Percentiles rank a stretch among this genome's conserved stretches.
Conservation (phyloP, 2,113 vertebrate genomes). For the Calcarius ornatus region DNA sequence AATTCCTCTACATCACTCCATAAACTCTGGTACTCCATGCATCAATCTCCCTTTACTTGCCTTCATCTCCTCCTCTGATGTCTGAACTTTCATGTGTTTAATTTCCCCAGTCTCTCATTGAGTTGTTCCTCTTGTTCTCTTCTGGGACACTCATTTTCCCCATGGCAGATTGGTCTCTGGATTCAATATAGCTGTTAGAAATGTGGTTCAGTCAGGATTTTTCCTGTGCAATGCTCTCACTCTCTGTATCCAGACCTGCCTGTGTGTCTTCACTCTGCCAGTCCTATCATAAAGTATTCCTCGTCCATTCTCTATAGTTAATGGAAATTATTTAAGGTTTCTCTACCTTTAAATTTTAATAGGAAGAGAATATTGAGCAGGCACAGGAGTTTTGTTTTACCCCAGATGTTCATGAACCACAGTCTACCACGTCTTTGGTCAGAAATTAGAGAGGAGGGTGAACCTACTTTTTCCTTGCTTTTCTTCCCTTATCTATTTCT, state of each 20-base stretch:
- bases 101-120: fast-evolving
- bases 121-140: background rate
- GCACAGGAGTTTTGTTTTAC: background rate
- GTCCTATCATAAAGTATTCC: background rate
- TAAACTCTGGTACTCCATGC: background rate
- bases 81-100: background rate
- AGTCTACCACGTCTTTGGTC: background rate
- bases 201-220: background rate
- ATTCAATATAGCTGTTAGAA: background rate
- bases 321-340: background rate
- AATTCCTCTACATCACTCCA: background rate
- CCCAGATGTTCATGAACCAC: background rate
- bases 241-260: background rate
- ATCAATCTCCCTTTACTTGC: background rate
- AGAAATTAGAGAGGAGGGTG: background rate
- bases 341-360: background rate
- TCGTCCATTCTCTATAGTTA: background rate
- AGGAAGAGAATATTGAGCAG: background rate
- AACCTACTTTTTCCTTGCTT: background rate
- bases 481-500: background rate
- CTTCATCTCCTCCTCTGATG: background rate
- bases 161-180: background rate
- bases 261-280: background rate
- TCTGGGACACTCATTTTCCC: background rate
- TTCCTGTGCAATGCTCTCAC: background rate